phyloP scores from a whole-genome alignment of 2,888 invertebrate genomes.

The Lithodes maja region DNA sequence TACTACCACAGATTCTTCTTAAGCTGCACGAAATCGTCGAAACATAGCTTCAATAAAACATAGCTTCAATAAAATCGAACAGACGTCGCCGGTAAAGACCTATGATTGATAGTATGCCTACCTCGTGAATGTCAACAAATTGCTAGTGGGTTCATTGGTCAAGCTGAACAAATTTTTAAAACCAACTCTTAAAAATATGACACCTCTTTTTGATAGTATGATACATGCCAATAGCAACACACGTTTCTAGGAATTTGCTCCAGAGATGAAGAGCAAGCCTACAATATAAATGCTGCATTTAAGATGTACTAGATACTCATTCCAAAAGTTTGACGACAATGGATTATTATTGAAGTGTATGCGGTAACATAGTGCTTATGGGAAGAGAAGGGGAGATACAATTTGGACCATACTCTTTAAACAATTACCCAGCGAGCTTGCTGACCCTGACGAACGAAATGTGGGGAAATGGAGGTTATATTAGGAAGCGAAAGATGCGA shows the following conservation, averaged over 20 bases:
- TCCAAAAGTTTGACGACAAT: not conserved
- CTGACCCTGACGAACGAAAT: not conserved
- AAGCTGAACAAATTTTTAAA: too few species aligned
- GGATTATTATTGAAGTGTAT: slow-evolving; percentile 13
- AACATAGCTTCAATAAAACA: too few species aligned
- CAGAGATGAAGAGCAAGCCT: not conserved
- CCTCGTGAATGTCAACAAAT: too few species aligned
- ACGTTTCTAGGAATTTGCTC: not conserved
- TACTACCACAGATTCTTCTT: too few species aligned
- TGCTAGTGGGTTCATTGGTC: too few species aligned
- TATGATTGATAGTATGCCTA: too few species aligned
- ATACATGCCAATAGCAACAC: not conserved
- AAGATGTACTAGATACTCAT: not conserved
- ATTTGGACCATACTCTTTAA: not conserved
- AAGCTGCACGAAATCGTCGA: too few species aligned
- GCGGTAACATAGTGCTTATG: not conserved
- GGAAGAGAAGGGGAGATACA: not conserved
- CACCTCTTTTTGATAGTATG: not conserved
- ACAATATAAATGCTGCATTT: not conserved
- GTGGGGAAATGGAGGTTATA: not conserved
- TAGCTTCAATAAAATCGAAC: too few species aligned
- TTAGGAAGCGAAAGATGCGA: not conserved
- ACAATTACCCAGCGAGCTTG: not conserved
- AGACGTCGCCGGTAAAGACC: too few species aligned
- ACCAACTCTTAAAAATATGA: not conserved